phyloP scores from a whole-genome alignment of 2,888 invertebrate genomes.

The Harmothoe impar region DNA sequence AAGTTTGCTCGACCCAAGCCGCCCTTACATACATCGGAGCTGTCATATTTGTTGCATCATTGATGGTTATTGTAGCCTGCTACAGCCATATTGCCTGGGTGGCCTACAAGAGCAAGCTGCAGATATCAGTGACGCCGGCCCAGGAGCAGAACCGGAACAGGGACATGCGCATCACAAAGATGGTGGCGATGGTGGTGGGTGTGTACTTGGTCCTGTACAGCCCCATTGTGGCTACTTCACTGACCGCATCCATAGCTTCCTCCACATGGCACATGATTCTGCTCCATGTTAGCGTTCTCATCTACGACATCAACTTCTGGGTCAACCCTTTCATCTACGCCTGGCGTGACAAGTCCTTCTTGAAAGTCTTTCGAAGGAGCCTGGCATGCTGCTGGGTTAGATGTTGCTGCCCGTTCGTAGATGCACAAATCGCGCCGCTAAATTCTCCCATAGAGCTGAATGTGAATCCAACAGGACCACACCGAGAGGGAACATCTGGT shows the following conservation, averaged over 20 bases:
- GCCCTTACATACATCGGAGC: neutral
- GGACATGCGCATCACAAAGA: neutral
- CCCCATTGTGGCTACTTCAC: neutral
- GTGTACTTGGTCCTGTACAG: too few relatives aligned
- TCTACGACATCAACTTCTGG: too few relatives aligned
- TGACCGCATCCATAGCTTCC: neutral
- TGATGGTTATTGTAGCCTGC: neutral
- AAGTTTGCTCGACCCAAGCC: neutral
- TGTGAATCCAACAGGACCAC: too few relatives aligned
- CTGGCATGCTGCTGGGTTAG: neutral
- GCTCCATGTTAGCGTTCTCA: too few relatives aligned
- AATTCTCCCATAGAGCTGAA: too few relatives aligned
- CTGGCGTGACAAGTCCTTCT: neutral
- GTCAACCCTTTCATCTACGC: constrained; percentile 4
- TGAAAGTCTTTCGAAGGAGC: neutral
- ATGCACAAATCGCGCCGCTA: too few relatives aligned
- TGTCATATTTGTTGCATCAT: neutral
- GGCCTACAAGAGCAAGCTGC: too few relatives aligned
- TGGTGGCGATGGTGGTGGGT: neutral
- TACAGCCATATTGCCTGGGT: neutral
- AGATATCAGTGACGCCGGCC: neutral
- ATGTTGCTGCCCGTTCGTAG: too few relatives aligned
- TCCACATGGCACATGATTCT: neutral
- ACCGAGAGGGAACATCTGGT: too few relatives aligned
- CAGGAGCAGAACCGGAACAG: neutral